A percentile compares a stretch with the other conserved stretches of the same genome.
phyloP scores from a whole-genome alignment of 2,888 invertebrate genomes.

The Tortricodes alternella region DNA sequence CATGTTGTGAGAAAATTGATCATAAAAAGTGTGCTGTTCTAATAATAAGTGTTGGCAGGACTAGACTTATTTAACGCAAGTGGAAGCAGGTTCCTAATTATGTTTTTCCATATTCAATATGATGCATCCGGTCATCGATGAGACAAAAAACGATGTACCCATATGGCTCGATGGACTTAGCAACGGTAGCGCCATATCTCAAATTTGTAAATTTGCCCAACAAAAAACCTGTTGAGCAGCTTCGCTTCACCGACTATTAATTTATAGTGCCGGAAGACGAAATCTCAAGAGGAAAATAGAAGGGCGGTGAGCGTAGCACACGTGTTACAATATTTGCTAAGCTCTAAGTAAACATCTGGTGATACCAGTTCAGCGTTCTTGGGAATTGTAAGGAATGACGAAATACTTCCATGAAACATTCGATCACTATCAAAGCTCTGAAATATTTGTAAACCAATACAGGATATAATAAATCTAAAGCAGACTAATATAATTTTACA shows the following conservation, averaged over 20 bases:
- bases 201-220: conserved; percentile 56
- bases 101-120: conserved; percentile 48
- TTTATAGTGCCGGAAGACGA: conserved; percentile 80
- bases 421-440: conserved; percentile 36
- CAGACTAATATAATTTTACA: conserved; percentile 41
- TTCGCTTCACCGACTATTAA: conserved; percentile 63
- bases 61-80: conserved; percentile 51
- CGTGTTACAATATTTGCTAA: conserved; percentile 82
- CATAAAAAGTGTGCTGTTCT: conserved; percentile 69
- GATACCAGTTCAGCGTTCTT: conserved; percentile 53
- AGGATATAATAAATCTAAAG: conserved; percentile 5
- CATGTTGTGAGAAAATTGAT: conserved; percentile 70
- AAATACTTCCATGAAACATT: conserved; percentile 35
- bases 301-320: conserved; percentile 71
- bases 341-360: conserved; percentile 73
- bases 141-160: conserved; percentile 46
- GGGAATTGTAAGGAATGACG: conserved; percentile 26
- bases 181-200: conserved; percentile 58
- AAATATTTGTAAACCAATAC: neutral
- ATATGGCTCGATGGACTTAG: conserved; percentile 59
- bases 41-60: conserved; percentile 59
- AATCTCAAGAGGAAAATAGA: conserved; percentile 81
- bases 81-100: conserved; percentile 57
- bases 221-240: conserved; percentile 58
- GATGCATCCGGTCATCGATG: conserved; percentile 59